Evolutionary conservation across 1,140 invertebrate genomes (phyloP).

Genomic region (Schlechtendalia chinensis): DNA sequence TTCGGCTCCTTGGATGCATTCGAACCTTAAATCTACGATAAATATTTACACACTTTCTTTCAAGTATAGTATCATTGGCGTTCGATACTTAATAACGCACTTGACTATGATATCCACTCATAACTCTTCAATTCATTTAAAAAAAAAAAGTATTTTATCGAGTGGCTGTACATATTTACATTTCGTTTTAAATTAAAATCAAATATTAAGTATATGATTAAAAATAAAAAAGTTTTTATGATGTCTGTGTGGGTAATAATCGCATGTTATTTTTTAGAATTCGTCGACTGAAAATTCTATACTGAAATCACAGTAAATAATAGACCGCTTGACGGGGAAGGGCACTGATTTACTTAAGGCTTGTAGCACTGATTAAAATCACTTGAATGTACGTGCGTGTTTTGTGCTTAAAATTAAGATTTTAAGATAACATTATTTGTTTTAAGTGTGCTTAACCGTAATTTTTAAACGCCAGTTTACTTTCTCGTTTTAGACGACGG

Average conservation of each 20-base stretch:
- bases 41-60: conserved; percentile 40
- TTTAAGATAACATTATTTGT: background rate
- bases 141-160: conserved; percentile 16
- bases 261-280: too few relatives aligned
- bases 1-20: background rate
- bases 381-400: background rate
- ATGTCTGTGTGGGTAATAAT: too few relatives aligned
- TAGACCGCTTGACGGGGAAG: too few relatives aligned
- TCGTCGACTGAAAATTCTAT: too few relatives aligned
- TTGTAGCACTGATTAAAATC: background rate
- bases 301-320: too few relatives aligned
- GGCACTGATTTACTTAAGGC: too few relatives aligned
- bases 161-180: background rate
- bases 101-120: conserved; percentile 37
- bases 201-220: background rate
- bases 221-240: background rate
- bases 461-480: background rate
- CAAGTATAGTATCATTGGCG: conserved; percentile 7
- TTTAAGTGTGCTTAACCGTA: background rate
- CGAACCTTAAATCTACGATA: conserved; percentile 13
- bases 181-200: background rate
- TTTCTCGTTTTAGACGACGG: background rate
- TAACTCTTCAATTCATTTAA: conserved; percentile 27
- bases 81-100: background rate
- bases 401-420: background rate